These are phyloP conservation scores for Stenolophus ochropezus DNA, from an alignment of 2,888 invertebrate species.

Conservation along the genomic window DNA sequence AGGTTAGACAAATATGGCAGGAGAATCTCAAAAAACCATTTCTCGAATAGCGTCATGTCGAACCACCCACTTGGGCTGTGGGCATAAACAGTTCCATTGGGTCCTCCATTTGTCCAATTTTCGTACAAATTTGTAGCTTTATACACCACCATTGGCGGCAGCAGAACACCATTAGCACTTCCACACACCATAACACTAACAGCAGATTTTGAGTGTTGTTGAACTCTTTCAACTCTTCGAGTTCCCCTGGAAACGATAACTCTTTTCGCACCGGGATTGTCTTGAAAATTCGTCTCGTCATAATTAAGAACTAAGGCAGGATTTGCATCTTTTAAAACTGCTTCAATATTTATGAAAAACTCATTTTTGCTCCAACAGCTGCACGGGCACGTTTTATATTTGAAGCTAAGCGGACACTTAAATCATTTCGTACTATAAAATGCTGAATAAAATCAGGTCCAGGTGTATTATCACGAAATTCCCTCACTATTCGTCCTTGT, in stretches of 20 bases:
- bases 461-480: conserved; percentile 34
- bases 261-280: conserved; percentile 68
- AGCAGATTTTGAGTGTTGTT: conserved; percentile 66
- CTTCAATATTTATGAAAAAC: background rate
- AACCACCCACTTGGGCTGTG: conserved; percentile 61
- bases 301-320: conserved; percentile 64
- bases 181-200: conserved; percentile 68
- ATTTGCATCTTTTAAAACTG: too few relatives aligned
- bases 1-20: conserved; percentile 61
- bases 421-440: conserved; percentile 43
- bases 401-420: conserved; percentile 16
- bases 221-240: conserved; percentile 67
- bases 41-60: conserved; percentile 61
- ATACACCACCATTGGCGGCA: conserved; percentile 68
- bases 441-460: conserved; percentile 44
- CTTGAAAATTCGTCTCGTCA: conserved; percentile 69
- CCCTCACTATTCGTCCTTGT: conserved; percentile 37
- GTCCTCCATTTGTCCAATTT: conserved; percentile 61
- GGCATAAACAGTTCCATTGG: conserved; percentile 50
- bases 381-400: conserved; percentile 43
- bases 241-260: conserved; percentile 65
- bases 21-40: conserved; percentile 63
- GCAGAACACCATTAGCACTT: conserved; percentile 65
- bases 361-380: too few relatives aligned
- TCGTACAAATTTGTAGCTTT: conserved; percentile 64